Evolutionary conservation across 2,113 vertebrate genomes (phyloP).

Genomic region (Myanophis thanlyinensis): DNA sequence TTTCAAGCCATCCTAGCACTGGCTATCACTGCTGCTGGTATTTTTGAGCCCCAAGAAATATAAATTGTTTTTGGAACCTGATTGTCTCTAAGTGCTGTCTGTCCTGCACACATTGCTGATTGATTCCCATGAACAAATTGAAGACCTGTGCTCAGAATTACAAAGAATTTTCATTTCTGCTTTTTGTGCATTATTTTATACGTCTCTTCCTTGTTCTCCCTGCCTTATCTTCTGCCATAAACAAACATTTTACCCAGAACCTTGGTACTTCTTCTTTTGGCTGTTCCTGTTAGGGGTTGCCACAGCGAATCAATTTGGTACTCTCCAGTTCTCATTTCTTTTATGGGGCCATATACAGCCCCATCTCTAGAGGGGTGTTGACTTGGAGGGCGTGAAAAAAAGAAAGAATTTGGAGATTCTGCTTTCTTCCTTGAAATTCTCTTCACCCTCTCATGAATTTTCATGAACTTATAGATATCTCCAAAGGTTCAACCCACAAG

Average conservation of each 20-base stretch:
- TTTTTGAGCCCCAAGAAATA: background rate
- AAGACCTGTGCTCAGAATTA: background rate
- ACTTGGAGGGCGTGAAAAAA: background rate
- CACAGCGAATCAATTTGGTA: too few species aligned
- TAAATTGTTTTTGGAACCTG: background rate
- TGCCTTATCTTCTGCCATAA: background rate
- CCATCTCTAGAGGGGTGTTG: background rate
- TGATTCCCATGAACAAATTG: background rate
- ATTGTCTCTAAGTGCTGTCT: background rate
- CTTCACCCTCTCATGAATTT: background rate
- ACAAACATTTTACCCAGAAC: background rate
- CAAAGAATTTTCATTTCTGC: background rate
- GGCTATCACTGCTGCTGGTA: background rate
- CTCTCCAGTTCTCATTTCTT: background rate
- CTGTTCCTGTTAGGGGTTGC: too few species aligned
- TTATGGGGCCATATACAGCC: background rate
- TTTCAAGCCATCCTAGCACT: background rate
- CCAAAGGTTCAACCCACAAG: background rate
- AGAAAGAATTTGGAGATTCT: background rate
- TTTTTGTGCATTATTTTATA: background rate
- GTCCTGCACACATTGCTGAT: background rate
- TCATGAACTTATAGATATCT: background rate
- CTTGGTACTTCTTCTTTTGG: too few species aligned
- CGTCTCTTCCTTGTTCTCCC: background rate
- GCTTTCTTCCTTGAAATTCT: background rate